Conservation (phyloP, 2,113 vertebrate genomes). For the Numida meleagris region DNA sequence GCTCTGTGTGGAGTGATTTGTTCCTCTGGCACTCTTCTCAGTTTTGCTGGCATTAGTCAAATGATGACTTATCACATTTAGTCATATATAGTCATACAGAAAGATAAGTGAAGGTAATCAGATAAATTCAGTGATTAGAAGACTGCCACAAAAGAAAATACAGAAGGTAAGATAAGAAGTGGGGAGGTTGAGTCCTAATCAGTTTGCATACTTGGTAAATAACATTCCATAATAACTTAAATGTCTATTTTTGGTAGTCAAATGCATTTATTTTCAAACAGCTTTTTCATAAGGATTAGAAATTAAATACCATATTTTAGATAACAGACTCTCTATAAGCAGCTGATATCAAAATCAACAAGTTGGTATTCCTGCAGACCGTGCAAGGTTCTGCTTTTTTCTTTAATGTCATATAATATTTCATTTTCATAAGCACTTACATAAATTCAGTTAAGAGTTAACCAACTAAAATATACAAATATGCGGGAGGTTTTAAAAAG, state of each 20-base stretch:
- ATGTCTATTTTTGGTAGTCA: background rate
- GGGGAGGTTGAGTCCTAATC: background rate
- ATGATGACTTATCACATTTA: background rate
- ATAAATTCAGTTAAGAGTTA: constrained; percentile 59
- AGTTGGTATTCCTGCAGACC: background rate
- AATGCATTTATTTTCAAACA: background rate
- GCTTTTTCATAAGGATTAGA: background rate
- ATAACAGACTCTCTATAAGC: background rate
- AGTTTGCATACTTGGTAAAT: background rate
- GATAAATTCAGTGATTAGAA: background rate
- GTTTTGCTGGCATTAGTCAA: background rate
- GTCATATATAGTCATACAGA: background rate
- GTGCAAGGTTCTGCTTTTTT: background rate
- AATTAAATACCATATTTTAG: background rate
- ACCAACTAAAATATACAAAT: constrained; percentile 57
- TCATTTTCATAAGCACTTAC: constrained; percentile 8
- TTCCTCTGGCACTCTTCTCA: background rate
- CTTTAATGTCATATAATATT: constrained; percentile 1
- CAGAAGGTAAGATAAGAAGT: background rate
- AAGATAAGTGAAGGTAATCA: background rate
- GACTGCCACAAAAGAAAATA: background rate
- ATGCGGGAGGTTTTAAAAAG: constrained; percentile 9
- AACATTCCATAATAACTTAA: background rate
- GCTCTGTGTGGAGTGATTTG: background rate
- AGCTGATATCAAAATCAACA: background rate